Base-by-base conservation (phyloP, 2,888 invertebrate genomes). In the Saturnia japonica region DNA sequence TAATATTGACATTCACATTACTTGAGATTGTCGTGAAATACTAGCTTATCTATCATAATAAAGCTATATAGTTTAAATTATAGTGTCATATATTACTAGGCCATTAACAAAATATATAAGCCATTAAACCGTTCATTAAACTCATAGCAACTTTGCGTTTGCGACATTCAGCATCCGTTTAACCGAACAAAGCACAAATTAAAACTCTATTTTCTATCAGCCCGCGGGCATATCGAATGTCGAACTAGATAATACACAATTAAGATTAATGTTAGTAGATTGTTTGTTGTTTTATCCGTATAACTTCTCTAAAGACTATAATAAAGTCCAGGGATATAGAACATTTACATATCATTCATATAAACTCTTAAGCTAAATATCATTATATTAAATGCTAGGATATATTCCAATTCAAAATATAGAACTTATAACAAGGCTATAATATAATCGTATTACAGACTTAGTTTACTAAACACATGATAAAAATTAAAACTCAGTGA, bases 201-300 rank as follows among this genome's bases (percentile, higher is more conserved):
- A 68, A 68, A 45, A 69, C 62, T 69, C 67, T 40, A 54, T 68
- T 51, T 42, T 64, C 34, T 64, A 57, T 57, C 72, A 78, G 81
- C 79, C 70, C 75, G 74, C 78, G 57, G 83, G 82, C 80, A 81
- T 79, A 74, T 76, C 77, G 74, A 69, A 73, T 70, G 73, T 75
- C 64, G 54, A 71, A 69, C 74, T 73, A 79, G 75, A 79, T 78
- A 81, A 76, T 77, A 77, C 76, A 76, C 78, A 74, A 78, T 79
- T 81, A 80, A 79, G 79, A 83, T 81, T 78, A 82, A 80, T 82
- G 72, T 67, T 42, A 68, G 60, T 72, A 70, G 68, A 72, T 75
- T 76, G 80, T 82, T 64, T 64, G 64, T 64, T 64, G 64, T 64
- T 64, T 19, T 25, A 40, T 64, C 22, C 40, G 22, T 64, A 64